Evolutionary conservation across 2,888 invertebrate genomes (phyloP), one percentile per base, ranked within the genome.

Genomic region (Morpho deidamia): DNA sequence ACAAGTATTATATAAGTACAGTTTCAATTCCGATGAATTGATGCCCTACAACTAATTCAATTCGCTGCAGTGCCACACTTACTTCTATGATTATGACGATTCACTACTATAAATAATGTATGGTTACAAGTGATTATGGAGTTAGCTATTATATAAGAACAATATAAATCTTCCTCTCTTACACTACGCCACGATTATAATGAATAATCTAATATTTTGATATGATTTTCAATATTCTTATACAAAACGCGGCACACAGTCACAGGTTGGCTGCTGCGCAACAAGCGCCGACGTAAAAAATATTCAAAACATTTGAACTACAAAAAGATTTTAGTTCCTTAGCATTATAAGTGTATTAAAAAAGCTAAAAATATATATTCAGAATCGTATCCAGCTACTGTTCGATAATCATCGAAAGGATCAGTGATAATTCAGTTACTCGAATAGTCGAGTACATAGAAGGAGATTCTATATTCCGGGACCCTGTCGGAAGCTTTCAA

Each of bases 31-130:
- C 58, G 60, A 55, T 52, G 44, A 64, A 46, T 49, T 49, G 43
- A 41, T 56, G 44, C 35, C 40, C 53, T 65, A 63, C 58, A 61
- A 58, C 56, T 63, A 61, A 42, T 11, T 70, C 75, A 78, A 76
- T 74, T 78, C 77, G 68, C 78, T 76, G 71, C 71, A 73, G 72
- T 76, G 77, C 74, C 61, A 60, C 56, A 56, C 47, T 43, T 56
- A 51, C 38, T 10, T 1, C 56, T 50, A 55, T 54, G 39, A 49
- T 37, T 42, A 51, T 38, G 11, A 48, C 11, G 38, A 1, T 38
- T 33, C 23, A n/a, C n/a, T 34, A n/a, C 46, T 2, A 33, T 42
- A 46, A n/a, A 52, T 35, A 32, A 40, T 51, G 11, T 42, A 23
- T 23, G 3, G 23, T 23, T 37, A 44, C 32, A 41, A 1, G n/a